Base-by-base conservation (phyloP, 2,888 invertebrate species). In the Melolontha melolontha region DNA sequence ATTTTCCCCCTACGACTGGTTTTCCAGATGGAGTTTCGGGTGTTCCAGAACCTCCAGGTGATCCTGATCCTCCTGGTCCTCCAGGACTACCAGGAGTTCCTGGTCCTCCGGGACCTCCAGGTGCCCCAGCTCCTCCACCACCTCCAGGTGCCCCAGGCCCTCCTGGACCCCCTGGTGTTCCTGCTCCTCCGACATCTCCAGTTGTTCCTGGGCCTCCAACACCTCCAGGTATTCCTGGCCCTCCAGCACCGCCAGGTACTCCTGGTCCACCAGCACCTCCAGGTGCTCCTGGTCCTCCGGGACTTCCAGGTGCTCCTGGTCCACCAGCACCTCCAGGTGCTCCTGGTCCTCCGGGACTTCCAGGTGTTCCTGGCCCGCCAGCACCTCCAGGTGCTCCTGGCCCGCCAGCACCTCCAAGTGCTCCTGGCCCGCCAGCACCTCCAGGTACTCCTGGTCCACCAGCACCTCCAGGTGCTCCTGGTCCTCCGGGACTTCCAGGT, bases 101-200 rank as follows among this genome's bases (percentile, higher is more conserved):
- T 64, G 70, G 52, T 17, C 34, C 44, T 54, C 64, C 66, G 47
- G 64, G 29, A n/a, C 40, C 27, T 40, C 67, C 64, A 12, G 67
- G 6, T 72, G 71, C 41, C 4, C 67, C 71, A 0, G 68, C 54
- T 90, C 89, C 10, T 7, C 94, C 93, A 52, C 59, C 16, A n/a
- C 34, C 29, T 40, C 64, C 64, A 17, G 67, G 6, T 72, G 71
- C 40, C 7, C 67, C 71, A 2, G 68, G 10, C 7, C 94, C 93
- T 64, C 63, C 71, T 39, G 64, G 59, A 16, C 22, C 4, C 4
- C 22, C 47, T 16, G 52, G 22, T 22, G 22, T 22, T 1, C 22
- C 22, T 22, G 22, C 22, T 2, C 22, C 22, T 22, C 22, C 22
- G 22, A 22, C 22, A 22, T 4, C 22, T 71, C 50, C 74, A 73